A percentile compares a stretch with the other conserved stretches of the same genome.
Evolutionary conservation across 2,113 vertebrate genomes (phyloP).

Genomic region (Macquaria ambigua): DNA sequence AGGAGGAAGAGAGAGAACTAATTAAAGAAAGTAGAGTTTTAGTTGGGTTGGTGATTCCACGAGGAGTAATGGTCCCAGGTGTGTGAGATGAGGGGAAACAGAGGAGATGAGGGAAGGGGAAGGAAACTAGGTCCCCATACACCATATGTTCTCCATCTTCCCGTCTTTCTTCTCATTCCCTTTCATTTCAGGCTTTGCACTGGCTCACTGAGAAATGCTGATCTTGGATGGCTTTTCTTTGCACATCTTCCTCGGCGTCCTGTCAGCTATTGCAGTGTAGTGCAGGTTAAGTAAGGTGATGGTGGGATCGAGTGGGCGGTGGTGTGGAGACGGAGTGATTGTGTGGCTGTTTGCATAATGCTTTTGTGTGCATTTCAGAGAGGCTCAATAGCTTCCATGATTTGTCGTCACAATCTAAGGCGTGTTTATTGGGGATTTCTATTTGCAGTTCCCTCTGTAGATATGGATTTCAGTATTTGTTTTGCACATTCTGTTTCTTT

Average conservation of each 20-base stretch:
- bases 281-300: conserved; percentile 58
- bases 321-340: conserved; percentile 17
- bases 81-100: conserved; percentile 51
- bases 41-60: conserved; percentile 64
- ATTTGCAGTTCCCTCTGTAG: not conserved
- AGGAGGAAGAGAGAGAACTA: conserved; percentile 44
- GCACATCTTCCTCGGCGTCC: conserved; percentile 8
- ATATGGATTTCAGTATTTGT: conserved; percentile 21
- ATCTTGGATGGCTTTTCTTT: conserved; percentile 24
- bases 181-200: conserved; percentile 43
- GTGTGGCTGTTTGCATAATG: conserved; percentile 45
- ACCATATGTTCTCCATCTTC: conserved; percentile 60
- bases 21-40: conserved; percentile 69
- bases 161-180: conserved; percentile 32
- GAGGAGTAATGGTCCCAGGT: conserved; percentile 67
- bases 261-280: not conserved
- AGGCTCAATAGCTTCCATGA: conserved; percentile 12
- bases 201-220: conserved; percentile 24
- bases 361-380: conserved; percentile 35
- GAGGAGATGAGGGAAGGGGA: conserved; percentile 36
- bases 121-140: conserved; percentile 51
- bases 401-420: conserved; percentile 17
- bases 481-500: not conserved
- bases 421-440: conserved; percentile 35
- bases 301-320: conserved; percentile 23